Evolutionary conservation across 2,797 vertebrate genomes (phyloP), one percentile per base, ranked within the genome.

Genomic region (Epinephelus malabaricus): DNA sequence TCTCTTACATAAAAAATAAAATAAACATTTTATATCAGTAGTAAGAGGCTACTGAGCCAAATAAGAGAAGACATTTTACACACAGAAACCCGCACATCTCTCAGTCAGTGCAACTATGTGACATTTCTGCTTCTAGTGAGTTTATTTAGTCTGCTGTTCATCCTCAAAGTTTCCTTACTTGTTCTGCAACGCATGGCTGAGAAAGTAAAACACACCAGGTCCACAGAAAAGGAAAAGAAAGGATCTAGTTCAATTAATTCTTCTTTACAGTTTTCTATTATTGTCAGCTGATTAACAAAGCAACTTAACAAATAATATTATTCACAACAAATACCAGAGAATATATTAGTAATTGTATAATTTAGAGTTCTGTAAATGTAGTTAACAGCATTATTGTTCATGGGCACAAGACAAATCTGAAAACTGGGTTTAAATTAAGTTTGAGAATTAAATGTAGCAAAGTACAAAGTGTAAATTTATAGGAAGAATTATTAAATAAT

Each of bases 131-230:
- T 73, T 90, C 81, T 69, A 84, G 18, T 53, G 46, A 74, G 89
- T 90, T 92, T 93, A 92, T 92, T 92, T 92, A 81, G 77, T 88
- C 78, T 92, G 87, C 82, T 87, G 78, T 84, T 92, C 85, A 89
- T 90, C 86, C 89, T 89, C 73, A 88, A 78, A 82, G 71, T 86
- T 64, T 73, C 71, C 79, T 81, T 81, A 81, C 76, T 85, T 85
- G 65, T 80, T 83, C 82, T 85, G 73, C 69, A 78, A 78, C 3
- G 78, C 85, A 77, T 65, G 81, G 43, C 69, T 78, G 87, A 85
- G 61, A 79, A 88, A 88, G 76, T 64, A 82, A 87, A 91, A 88
- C 75, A 87, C 56, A 74, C 11, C 58, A 80, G 65, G 59, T 58
- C 67, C 67, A 77, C 69, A 63, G 66, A 46, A 62, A 72, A 64